Conservation (phyloP, 1,140 invertebrate genomes). For the Lamellibrachia luymesi region DNA sequence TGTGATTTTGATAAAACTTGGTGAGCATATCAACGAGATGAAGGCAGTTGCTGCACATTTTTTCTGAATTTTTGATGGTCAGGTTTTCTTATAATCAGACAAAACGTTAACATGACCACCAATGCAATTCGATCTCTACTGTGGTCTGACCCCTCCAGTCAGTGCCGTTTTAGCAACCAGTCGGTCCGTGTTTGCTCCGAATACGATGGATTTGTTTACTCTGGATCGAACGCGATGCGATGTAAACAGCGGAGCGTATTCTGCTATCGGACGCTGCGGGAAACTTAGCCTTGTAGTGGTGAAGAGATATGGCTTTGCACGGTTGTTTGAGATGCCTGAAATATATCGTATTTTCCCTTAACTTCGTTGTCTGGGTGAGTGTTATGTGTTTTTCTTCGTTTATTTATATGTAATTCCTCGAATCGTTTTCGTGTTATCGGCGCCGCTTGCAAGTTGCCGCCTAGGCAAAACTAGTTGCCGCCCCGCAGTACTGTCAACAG, state of each 20-base stretch:
- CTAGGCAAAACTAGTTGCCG: neutral
- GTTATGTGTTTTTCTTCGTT: neutral
- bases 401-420: neutral
- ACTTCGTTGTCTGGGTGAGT: slow-evolving; percentile 28
- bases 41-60: no score
- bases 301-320: slow-evolving; percentile 17
- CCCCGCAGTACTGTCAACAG: neutral
- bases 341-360: slow-evolving; percentile 23
- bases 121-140: no score
- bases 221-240: neutral
- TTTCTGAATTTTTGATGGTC: no score
- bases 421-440: neutral
- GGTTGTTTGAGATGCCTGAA: slow-evolving; percentile 20
- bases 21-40: no score
- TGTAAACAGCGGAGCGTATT: neutral
- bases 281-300: neutral
- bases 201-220: neutral
- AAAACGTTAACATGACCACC: no score
- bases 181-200: neutral
- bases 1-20: no score
- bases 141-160: no score
- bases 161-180: neutral
- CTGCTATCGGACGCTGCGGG: neutral
- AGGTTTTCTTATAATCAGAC: no score
- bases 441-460: no score